phyloP scores from a whole-genome alignment of 1,140 invertebrate species.

The Saxidomus purpurata region DNA sequence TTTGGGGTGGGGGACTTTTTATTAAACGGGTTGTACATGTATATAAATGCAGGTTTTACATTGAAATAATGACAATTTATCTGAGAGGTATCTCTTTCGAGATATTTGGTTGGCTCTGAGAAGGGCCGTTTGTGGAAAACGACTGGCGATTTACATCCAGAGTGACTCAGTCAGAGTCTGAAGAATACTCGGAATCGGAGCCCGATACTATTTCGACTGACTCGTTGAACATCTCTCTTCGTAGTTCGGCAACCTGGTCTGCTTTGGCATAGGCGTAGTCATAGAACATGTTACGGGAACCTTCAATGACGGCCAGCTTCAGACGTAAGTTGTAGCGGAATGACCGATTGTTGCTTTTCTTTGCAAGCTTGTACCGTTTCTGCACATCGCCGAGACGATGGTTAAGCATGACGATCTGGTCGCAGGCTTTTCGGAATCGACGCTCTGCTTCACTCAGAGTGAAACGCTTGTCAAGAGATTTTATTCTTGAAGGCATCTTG shows the following conservation, averaged over 20 bases:
- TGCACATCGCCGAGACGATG: constrained; percentile 23
- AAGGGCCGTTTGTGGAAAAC: too few relatives aligned
- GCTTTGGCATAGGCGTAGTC: constrained; percentile 71
- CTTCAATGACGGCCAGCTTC: constrained; percentile 68
- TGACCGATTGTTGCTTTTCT: not conserved
- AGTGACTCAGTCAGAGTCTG: too few relatives aligned
- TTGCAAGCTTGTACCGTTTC: constrained; percentile 51
- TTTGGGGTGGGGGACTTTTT: constrained; percentile 9
- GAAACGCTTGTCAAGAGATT: constrained; percentile 46
- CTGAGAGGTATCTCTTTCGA: too few relatives aligned
- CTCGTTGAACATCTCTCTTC: constrained; percentile 58
- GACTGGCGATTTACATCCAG: too few relatives aligned
- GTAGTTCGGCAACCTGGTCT: constrained; percentile 63
- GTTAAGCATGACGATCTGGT: constrained; percentile 59
- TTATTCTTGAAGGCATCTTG: constrained; percentile 39
- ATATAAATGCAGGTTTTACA: constrained; percentile 14
- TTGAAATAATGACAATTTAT: too few relatives aligned
- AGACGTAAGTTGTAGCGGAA: constrained; percentile 54
- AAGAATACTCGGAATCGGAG: too few relatives aligned
- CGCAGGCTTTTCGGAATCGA: constrained; percentile 46
- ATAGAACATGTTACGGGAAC: constrained; percentile 70
- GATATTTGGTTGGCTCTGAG: too few relatives aligned
- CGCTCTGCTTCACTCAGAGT: constrained; percentile 36
- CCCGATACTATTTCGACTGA: too few relatives aligned
- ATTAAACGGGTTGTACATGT: not conserved